Conservation (phyloP, 2,113 vertebrate genomes). For the Danionella cerebrum region DNA sequence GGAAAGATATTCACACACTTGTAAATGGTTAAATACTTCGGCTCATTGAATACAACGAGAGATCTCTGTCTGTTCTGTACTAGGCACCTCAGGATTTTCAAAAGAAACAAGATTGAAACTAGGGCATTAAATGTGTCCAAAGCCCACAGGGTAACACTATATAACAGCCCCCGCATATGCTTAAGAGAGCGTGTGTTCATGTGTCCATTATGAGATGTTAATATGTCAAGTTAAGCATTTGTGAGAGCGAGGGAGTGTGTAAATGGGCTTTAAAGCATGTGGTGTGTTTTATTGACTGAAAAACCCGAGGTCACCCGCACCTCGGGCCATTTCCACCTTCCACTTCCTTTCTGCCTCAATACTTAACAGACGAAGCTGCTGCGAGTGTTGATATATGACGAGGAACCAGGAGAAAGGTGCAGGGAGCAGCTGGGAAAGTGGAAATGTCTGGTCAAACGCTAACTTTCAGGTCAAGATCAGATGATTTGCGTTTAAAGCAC, state of each 20-base stretch:
- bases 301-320: slow-evolving; percentile 33
- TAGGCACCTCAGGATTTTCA: slow-evolving; percentile 6
- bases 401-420: background rate
- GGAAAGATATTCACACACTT: slow-evolving; percentile 19
- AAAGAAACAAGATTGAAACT: slow-evolving; percentile 22
- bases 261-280: slow-evolving; percentile 45
- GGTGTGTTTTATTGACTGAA: slow-evolving; percentile 38
- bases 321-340: slow-evolving; percentile 39
- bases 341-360: slow-evolving; percentile 8
- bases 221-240: slow-evolving; percentile 47
- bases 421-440: background rate
- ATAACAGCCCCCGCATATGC: slow-evolving; percentile 17
- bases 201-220: slow-evolving; percentile 39
- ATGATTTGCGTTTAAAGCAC: background rate
- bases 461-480: background rate
- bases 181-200: slow-evolving; percentile 14
- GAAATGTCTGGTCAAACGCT: background rate
- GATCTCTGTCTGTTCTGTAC: slow-evolving; percentile 5
- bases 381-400: background rate
- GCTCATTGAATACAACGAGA: slow-evolving; percentile 21
- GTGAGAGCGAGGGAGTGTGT: slow-evolving; percentile 41
- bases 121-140: slow-evolving; percentile 35
- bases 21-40: slow-evolving; percentile 8
- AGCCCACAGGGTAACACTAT: slow-evolving; percentile 20
- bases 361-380: slow-evolving; percentile 6